Evolutionary conservation across 2,113 vertebrate genomes (phyloP), one percentile per base, ranked within the genome.

Genomic region (Planiliza haematocheilus): DNA sequence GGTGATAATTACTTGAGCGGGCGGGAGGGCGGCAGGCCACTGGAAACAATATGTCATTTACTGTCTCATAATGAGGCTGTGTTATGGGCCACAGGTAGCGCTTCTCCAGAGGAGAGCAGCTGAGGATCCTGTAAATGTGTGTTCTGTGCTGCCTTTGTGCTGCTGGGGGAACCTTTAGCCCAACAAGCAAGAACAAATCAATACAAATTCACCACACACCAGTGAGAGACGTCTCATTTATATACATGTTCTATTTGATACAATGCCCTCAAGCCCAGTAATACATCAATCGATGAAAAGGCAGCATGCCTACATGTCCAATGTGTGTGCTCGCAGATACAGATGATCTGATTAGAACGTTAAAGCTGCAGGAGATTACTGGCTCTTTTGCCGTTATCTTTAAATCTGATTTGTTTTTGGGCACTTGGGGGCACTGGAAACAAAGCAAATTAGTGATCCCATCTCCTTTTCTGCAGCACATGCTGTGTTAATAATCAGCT

Each of bases 1-100:
- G 34, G 67, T 61, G 65, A 74, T 63, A 62, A 81, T 74, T 78
- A 53, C 62, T 75, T 51, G 46, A 69, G 49, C 10, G 21, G 42
- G 20, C 36, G 37, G n/a, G 59, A 16, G 52, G 69, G 64, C 7
- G 24, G 24, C 24, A 30, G 24, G 24, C 24, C 24, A 30, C 24
- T 13, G 13, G 45, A 56, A 80, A 61, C 43, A 71, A 74, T 56
- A 70, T 67, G 67, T 6, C 7, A 49, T 62, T 78, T 62, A 50
- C 51, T 58, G 61, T 62, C 11, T 49, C 18, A 36, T 38, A 55
- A 37, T 37, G 62, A 2, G 18, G 20, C 8, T 0, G 42, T 17
- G 43, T 50, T 7, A 8, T 8, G 30, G 14, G 43, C 13, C 39
- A 51, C 24, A 57, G 9, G 36, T 38, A 10, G 11, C 5, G 10